Base-by-base conservation (phyloP, 1,140 invertebrate species). In the Mya arenaria region DNA sequence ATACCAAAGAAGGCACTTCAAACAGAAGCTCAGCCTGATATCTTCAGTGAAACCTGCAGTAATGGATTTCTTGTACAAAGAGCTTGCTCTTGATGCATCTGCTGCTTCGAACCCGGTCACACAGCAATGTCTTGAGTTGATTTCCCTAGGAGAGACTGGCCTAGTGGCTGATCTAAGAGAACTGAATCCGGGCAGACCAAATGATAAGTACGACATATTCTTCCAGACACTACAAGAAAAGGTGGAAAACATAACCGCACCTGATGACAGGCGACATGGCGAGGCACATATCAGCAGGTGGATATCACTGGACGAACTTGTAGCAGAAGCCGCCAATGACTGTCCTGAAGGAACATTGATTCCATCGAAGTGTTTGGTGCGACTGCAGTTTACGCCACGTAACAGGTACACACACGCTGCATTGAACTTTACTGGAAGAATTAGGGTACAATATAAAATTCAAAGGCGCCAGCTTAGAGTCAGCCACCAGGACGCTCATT, bases 171-270 rank as follows among this genome's bases (percentile, higher is more conserved):
- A 86, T 37, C 17, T 86, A 60, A 66, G 73, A 39, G 55, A 82
- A 63, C 48, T 86, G 15, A 84, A 86, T 48, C 74, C 65, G 56
- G 65, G 75, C 10, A 19, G 68, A 13, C 81, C 84, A 55, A 34
- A 30, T 72, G 82, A 81, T 48, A 80, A 66, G 6, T 86, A 83
- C 77, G 41, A 75, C 41, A 52, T 60, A 17, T 83, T 83, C 60
- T 86, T 83, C 56, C 17, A 48, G 1, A 48, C 62, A 25, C 48
- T 85, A 19, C 39, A 72, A 23, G 36, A 72, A 48, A 28, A 68
- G 36, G 44, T 84, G 15, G 41, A 68, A 60, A 34, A 71, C 32
- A 25, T 78, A 15, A 72, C 56, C 39, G 77, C 84, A 15, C 81
- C 63, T 36, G 77, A 84, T 74, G 82, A 82, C 39, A 32, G 71